Evolutionary conservation across 2,888 invertebrate species (phyloP).

Genomic region (Psococerastis gibbosa): DNA sequence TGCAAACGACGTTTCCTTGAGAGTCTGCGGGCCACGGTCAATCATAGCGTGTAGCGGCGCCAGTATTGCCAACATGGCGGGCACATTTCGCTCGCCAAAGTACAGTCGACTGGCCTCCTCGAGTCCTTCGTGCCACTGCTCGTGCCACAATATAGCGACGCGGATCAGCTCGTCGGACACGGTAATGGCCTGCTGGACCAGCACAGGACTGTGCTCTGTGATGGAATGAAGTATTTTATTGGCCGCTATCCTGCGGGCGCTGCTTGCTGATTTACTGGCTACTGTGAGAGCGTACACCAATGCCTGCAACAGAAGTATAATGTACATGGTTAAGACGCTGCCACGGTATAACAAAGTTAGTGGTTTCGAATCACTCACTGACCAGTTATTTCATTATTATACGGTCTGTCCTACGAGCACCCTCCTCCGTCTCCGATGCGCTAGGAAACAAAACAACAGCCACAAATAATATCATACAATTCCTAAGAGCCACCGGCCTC

Average conservation of each 20-base stretch:
- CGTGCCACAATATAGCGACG: slow-evolving; percentile 98
- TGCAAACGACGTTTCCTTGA: slow-evolving; percentile 92
- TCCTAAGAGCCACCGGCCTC: too few relatives aligned
- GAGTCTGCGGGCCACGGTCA: slow-evolving; percentile 82
- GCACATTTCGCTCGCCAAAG: slow-evolving; percentile 89
- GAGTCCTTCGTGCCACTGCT: slow-evolving; percentile 96
- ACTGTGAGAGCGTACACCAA: slow-evolving; percentile 94
- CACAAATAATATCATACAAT: too few relatives aligned
- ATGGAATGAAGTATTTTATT: slow-evolving; percentile 88
- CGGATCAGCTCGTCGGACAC: slow-evolving; percentile 91
- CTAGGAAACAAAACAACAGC: too few relatives aligned
- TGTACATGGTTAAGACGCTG: too few relatives aligned
- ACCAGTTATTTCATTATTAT: too few relatives aligned
- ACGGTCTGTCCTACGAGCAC: too few relatives aligned
- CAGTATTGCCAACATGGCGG: slow-evolving; percentile 89
- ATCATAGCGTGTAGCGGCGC: slow-evolving; percentile 90
- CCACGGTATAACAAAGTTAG: too few relatives aligned
- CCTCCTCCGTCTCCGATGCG: too few relatives aligned
- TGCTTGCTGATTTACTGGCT: slow-evolving; percentile 83
- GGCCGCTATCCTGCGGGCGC: slow-evolving; percentile 71
- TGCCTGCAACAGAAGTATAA: slow-evolving; percentile 61
- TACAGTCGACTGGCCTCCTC: slow-evolving; percentile 86
- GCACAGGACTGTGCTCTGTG: slow-evolving; percentile 78
- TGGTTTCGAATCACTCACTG: too few relatives aligned
- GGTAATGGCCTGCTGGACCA: slow-evolving; percentile 92